Conservation (phyloP, 2,797 vertebrate genomes). For the Periparus ater region DNA sequence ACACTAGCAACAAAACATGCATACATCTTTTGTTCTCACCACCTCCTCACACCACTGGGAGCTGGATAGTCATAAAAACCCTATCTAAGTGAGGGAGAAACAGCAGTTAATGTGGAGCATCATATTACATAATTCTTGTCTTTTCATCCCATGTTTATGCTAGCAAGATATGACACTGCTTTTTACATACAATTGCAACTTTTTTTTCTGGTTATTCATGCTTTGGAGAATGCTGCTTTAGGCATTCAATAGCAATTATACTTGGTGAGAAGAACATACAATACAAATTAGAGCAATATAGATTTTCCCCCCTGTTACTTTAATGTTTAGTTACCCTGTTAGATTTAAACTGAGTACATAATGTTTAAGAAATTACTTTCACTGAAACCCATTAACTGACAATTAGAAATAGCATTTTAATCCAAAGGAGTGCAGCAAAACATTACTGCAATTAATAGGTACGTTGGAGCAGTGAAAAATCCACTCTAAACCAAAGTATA, state of each 20-base stretch:
- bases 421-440: slow-evolving; percentile 68
- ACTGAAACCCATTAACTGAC: slow-evolving; percentile 77
- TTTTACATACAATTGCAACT: slow-evolving; percentile 67
- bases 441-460: slow-evolving; percentile 70
- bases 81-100: not conserved
- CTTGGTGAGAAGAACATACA: slow-evolving; percentile 77
- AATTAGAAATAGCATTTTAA: slow-evolving; percentile 73
- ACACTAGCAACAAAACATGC: not conserved
- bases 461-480: slow-evolving; percentile 57
- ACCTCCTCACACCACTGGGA: not conserved
- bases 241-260: slow-evolving; percentile 81
- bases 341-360: slow-evolving; percentile 77
- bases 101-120: not conserved
- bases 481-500: slow-evolving; percentile 42
- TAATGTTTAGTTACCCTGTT: slow-evolving; percentile 80
- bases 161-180: slow-evolving; percentile 24
- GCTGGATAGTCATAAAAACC: not conserved
- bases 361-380: slow-evolving; percentile 78
- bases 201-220: slow-evolving; percentile 70
- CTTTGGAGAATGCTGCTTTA: slow-evolving; percentile 73
- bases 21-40: not conserved
- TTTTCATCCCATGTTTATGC: not conserved
- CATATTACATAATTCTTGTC: not conserved
- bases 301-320: slow-evolving; percentile 74
- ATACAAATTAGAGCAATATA: slow-evolving; percentile 80